Evolutionary conservation across 2,888 invertebrate genomes (phyloP).

Genomic region (Achlya flavicornis): DNA sequence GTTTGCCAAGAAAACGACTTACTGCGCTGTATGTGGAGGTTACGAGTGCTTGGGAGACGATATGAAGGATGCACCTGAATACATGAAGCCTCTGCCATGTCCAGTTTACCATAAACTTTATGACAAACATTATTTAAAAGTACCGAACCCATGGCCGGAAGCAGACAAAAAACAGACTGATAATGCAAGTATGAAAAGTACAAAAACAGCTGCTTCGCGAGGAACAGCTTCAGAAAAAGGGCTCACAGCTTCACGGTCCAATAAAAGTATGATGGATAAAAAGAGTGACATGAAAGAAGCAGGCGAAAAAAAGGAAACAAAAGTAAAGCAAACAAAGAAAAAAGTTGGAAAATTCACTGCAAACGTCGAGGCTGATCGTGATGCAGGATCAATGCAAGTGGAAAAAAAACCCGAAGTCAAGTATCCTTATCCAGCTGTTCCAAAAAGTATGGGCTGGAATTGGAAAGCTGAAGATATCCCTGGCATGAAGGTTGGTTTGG

Average conservation of each 20-base stretch:
- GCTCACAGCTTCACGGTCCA: slow-evolving; percentile 34
- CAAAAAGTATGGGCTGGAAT: slow-evolving; percentile 76
- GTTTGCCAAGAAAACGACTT: slow-evolving; percentile 69
- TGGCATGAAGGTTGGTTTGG: slow-evolving; percentile 63
- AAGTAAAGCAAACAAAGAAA: slow-evolving; percentile 45
- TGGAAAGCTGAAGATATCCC: slow-evolving; percentile 76
- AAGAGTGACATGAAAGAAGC: slow-evolving; percentile 42
- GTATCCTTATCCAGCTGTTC: slow-evolving; percentile 68
- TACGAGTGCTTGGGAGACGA: slow-evolving; percentile 74
- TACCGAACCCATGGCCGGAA: slow-evolving; percentile 64
- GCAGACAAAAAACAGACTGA: slow-evolving; percentile 43
- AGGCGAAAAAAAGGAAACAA: slow-evolving; percentile 39
- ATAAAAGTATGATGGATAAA: slow-evolving; percentile 41
- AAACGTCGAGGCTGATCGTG: slow-evolving; percentile 49
- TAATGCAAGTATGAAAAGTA: slow-evolving; percentile 50
- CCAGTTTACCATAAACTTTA: slow-evolving; percentile 76
- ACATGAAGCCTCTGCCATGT: slow-evolving; percentile 70
- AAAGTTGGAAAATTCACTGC: slow-evolving; percentile 60
- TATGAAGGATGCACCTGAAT: slow-evolving; percentile 60
- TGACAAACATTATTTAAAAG: slow-evolving; percentile 61
- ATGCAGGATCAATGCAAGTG: slow-evolving; percentile 39
- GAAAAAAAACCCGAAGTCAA: slow-evolving; percentile 51
- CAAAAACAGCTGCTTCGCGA: slow-evolving; percentile 42
- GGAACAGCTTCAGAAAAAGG: slow-evolving; percentile 27
- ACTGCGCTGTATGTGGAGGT: slow-evolving; percentile 74